Conservation (phyloP, 2,113 vertebrate genomes). For the Neogobius melanostomus region DNA sequence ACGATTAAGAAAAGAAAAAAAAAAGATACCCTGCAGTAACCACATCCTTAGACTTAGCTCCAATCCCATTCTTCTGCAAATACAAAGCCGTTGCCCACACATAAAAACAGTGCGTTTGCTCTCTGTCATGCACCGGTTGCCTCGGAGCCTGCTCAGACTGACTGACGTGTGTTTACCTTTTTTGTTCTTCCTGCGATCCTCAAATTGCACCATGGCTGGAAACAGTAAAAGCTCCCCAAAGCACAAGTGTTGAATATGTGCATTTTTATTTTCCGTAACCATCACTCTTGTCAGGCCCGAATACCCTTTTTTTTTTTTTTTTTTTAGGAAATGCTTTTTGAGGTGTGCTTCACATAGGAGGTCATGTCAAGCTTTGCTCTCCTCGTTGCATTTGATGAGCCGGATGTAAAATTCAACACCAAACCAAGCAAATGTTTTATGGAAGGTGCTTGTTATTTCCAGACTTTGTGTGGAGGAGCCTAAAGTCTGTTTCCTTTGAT, state of each 20-base stretch:
- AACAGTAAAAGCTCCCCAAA: constrained; percentile 50
- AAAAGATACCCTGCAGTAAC: not conserved
- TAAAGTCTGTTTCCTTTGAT: not conserved
- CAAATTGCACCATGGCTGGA: constrained; percentile 60
- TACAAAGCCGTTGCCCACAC: constrained; percentile 9
- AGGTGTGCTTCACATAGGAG: constrained; percentile 17
- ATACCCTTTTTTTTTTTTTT: constrained; percentile 24
- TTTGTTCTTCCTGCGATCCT: constrained; percentile 45
- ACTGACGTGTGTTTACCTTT: constrained; percentile 65
- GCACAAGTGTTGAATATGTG: constrained; percentile 59
- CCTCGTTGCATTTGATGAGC: constrained; percentile 19
- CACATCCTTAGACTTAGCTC: not conserved
- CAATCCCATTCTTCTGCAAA: not conserved
- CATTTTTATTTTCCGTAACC: constrained; percentile 61
- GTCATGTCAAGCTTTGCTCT: constrained; percentile 23
- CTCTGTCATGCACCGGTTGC: constrained; percentile 40
- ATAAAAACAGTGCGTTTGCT: constrained; percentile 20
- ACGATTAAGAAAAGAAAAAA: not conserved
- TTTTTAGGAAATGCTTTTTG: constrained; percentile 19
- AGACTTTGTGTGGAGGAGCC: not conserved
- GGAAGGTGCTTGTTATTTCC: constrained; percentile 10
- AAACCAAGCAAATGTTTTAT: not conserved
- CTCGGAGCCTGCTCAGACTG: constrained; percentile 44
- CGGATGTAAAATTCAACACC: constrained; percentile 16
- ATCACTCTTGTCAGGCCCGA: constrained; percentile 50